Evolutionary conservation across 2,888 invertebrate genomes (phyloP).

Genomic region (Ephialtes manifestator): DNA sequence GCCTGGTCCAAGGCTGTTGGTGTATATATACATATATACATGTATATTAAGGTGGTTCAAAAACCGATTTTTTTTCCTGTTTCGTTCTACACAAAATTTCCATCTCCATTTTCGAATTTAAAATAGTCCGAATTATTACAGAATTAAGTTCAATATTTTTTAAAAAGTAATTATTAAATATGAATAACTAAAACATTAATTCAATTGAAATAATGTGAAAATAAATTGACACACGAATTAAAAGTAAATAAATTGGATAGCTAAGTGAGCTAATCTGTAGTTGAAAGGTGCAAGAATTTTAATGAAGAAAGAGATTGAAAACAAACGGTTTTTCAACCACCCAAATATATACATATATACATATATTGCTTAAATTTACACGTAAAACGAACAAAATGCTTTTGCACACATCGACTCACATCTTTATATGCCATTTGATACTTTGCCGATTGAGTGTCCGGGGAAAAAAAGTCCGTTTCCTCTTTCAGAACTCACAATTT

Average conservation of each 20-base stretch:
- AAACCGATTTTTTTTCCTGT: neutral
- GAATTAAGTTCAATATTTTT: too few species aligned
- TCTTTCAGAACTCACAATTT: slow-evolving; percentile 21
- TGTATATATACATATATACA: neutral
- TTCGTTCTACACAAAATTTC: neutral
- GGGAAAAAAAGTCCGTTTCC: neutral
- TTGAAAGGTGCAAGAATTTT: neutral
- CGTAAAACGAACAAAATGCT: slow-evolving; percentile 20
- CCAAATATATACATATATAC: slow-evolving; percentile 36
- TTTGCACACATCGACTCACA: slow-evolving; percentile 39
- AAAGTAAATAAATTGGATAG: too few species aligned
- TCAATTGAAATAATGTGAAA: too few species aligned
- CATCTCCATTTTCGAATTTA: too few species aligned
- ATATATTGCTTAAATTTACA: slow-evolving; percentile 47
- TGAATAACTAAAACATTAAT: too few species aligned
- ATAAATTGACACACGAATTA: too few species aligned
- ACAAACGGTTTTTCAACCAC: neutral
- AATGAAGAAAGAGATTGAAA: neutral
- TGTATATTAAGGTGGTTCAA: neutral
- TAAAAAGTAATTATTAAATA: too few species aligned
- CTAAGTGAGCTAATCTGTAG: neutral
- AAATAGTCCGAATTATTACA: too few species aligned
- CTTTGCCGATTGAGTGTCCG: slow-evolving; percentile 11
- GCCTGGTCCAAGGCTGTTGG: slow-evolving; percentile 58
- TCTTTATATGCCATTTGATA: slow-evolving; percentile 19